Conservation (phyloP, 2,797 vertebrate genomes). For the Melopsittacus undulatus region DNA sequence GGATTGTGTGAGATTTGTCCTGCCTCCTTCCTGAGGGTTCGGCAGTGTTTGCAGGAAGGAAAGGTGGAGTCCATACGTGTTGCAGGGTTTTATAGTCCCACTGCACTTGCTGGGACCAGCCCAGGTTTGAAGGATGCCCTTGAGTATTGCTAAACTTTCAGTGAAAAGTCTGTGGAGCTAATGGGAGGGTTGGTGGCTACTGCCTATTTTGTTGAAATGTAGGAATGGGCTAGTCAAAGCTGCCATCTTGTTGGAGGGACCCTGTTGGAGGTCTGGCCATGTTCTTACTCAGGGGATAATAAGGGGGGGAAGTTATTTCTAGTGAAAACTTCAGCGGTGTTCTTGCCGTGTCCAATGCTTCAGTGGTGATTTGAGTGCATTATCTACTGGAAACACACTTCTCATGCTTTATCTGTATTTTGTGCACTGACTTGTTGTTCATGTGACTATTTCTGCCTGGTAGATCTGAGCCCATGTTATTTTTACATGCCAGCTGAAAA, state of each 20-base stretch:
- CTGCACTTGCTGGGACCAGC: not conserved
- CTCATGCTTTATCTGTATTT: not conserved
- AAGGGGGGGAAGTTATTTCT: not conserved
- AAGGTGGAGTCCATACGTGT: not conserved
- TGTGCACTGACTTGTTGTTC: not conserved
- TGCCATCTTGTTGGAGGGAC: not conserved
- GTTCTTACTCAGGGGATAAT: not conserved
- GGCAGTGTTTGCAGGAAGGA: not conserved
- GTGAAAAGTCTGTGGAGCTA: not conserved
- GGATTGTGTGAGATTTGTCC: not conserved
- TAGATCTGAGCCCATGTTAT: not conserved
- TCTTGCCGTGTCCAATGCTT: not conserved
- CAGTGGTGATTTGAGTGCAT: not conserved
- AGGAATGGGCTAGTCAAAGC: not conserved
- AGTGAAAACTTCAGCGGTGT: not conserved
- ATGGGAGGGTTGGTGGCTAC: not conserved
- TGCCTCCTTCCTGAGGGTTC: not conserved
- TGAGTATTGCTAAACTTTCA: not conserved
- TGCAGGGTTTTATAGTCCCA: conserved; percentile 20
- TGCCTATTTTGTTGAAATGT: not conserved
- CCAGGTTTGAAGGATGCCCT: not conserved
- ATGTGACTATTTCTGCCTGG: fast-evolving
- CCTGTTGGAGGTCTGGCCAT: not conserved
- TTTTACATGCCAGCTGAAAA: not conserved
- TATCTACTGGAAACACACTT: not conserved